Evolutionary conservation across 2,888 invertebrate genomes (phyloP), one percentile per base, ranked within the genome.

Genomic region (Deilephila porcellus): DNA sequence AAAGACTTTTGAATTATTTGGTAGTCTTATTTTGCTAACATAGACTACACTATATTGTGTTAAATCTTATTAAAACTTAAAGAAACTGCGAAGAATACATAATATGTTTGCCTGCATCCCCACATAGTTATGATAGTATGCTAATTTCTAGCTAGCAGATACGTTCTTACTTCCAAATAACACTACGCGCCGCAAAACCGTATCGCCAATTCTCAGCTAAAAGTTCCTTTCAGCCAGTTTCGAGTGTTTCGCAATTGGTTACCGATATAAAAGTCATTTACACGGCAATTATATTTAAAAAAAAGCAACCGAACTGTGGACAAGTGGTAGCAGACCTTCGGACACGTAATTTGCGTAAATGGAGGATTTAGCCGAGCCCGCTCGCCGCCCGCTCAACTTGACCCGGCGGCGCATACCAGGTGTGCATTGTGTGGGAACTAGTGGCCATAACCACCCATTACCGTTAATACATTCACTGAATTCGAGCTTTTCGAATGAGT

Each of bases 311-410:
- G 19, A 20, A 64, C 34, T 37, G 19, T n/a, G 17, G 45, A 4
- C 56, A n/a, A 45, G 67, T 14, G 25, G 52, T 52, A 52, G 14
- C 52, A 52, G 67, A 73, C 72, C 74, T 73, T 67, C 63, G 72
- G 71, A 73, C 75, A 79, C 78, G 74, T 78, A 81, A 85, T 87
- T 86, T 86, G 84, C 86, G 84, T 88, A 84, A 85, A 88, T 83
- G 82, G 82, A 82, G 80, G 82, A 85, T 87, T 86, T 85, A 84
- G 83, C 81, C 75, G 77, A 76, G 71, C 75, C 74, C 72, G 56
- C 53, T 60, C 71, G 74, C 75, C 79, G 83, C 86, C 78, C 78
- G 90, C 83, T 90, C 89, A 88, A 90, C 90, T 91, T 90, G 90
- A 90, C 90, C 90, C 84, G 85, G 80, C 79, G 83, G 86, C 86